Conservation (phyloP, 2,113 vertebrate genomes). For the Coptodon rendalli region DNA sequence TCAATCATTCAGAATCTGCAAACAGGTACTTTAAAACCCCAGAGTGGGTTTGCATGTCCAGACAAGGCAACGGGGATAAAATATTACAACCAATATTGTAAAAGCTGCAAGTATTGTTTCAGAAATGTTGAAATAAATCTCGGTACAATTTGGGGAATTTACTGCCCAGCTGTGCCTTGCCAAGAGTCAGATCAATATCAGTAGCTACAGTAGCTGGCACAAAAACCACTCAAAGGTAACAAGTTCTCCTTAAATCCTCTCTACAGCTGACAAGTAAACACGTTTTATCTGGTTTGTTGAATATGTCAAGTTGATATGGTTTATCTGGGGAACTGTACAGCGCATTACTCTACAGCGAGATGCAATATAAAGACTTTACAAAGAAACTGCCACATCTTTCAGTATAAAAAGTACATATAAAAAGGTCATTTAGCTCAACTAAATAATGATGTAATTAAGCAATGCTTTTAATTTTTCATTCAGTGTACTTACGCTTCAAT, state of each 20-base stretch:
- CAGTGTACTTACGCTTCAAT: constrained; percentile 89
- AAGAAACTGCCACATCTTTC: neutral
- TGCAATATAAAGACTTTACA: neutral
- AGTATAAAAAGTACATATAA: neutral
- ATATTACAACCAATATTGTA: neutral
- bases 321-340: neutral
- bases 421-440: neutral
- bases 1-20: neutral
- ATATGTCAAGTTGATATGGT: neutral
- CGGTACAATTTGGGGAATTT: neutral
- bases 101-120: neutral
- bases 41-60: neutral
- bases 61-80: neutral
- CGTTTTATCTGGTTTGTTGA: neutral
- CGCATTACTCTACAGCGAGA: neutral
- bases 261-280: neutral
- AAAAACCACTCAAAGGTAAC: neutral
- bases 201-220: neutral
- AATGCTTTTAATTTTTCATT: neutral
- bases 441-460: neutral
- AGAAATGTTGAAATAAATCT: neutral
- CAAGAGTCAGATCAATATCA: neutral
- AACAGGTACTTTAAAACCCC: neutral
- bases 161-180: neutral
- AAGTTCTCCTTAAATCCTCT: neutral